A percentile compares a stretch with the other conserved stretches of the same genome.
phyloP scores from a whole-genome alignment of 2,888 invertebrate species.

The Cosmopolites sordidus region DNA sequence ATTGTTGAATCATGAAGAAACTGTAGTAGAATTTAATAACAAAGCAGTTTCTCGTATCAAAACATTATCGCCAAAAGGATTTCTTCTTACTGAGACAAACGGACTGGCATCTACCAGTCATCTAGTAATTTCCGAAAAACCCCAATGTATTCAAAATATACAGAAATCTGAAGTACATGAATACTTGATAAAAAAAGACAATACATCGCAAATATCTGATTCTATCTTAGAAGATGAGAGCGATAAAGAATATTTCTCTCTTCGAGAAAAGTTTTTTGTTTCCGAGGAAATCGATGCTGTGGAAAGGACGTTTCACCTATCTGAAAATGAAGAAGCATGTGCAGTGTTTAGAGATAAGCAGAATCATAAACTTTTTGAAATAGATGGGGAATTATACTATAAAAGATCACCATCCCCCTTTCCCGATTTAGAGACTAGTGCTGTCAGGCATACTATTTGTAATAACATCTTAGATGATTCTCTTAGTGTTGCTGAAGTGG shows the following conservation, averaged over 20 bases:
- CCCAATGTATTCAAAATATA: conserved; percentile 15
- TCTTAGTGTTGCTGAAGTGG: conserved; percentile 48
- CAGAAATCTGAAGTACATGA: conserved; percentile 31
- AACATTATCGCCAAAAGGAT: conserved; percentile 31
- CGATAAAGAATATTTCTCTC: conserved; percentile 28
- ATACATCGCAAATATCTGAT: conserved; percentile 22
- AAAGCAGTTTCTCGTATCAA: conserved; percentile 24
- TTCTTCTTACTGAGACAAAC: conserved; percentile 33
- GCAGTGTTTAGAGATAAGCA: conserved; percentile 17
- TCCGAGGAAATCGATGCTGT: conserved; percentile 28
- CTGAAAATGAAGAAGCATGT: neutral
- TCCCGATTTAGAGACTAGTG: conserved; percentile 37
- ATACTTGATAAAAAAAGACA: conserved; percentile 29
- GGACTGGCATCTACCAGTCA: conserved; percentile 25
- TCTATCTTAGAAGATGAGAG: conserved; percentile 29
- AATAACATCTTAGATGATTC: conserved; percentile 38
- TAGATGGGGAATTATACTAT: conserved; percentile 21
- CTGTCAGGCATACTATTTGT: conserved; percentile 41
- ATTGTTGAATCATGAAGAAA: conserved; percentile 34
- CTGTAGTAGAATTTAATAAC: conserved; percentile 30
- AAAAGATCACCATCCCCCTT: conserved; percentile 40
- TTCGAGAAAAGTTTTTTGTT: conserved; percentile 33
- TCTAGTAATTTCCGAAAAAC: conserved; percentile 31
- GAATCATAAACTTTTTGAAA: conserved; percentile 18
- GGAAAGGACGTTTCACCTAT: conserved; percentile 5